Base-by-base conservation (phyloP, 2,113 vertebrate genomes). In the Rhabdomys dilectus region DNA sequence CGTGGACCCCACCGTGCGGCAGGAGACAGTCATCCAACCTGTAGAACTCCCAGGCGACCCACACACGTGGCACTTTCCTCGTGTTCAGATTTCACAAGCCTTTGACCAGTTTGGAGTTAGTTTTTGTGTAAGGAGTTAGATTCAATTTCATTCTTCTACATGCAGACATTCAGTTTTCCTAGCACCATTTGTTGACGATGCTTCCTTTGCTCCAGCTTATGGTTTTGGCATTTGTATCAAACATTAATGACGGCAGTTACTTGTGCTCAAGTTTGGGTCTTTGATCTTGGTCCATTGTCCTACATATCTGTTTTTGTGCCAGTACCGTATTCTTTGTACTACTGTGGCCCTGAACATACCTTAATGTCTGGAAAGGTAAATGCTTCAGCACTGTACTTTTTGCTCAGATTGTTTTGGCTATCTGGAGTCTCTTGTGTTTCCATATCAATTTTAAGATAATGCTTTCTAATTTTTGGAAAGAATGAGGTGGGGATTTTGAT, bases 31-130 rank as follows among this genome's bases (percentile, higher is more conserved):
- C 75, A 34, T 26, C 11, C 62, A 68, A 45, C 12, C 1, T 0
- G 4, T 15, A 45, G 9, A 10, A 21, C 3, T 4, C 0, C 7
- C 2, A 11, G 0, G 31, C 7, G 7, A 24, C 15, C 36, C 15
- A 10, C 21, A 12, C 0, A n/a, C 75, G n/a, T 0, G 48, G 51
- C 39, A 45, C 36, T 78, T 26, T 34, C 29, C 86, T 64, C 24
- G 8, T 24, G 34, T 21, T 34, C 77, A 53, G 77, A 78, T 11
- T 78, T 51, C 45, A 31, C 45, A 21, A 36, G 22, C 17, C 80
- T 62, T 84, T 62, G 56, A 24, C 15, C 56, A 6, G 24, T 84
- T 29, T 62, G 24, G 13, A 42, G 56, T 60, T 62, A 62, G n/a
- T 84, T 84, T 26, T 29, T 84, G 22, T 84, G n/a, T 29, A 84